Evolutionary conservation across 1,140 invertebrate genomes (phyloP).

Genomic region (Drosophila melanogaster): DNA sequence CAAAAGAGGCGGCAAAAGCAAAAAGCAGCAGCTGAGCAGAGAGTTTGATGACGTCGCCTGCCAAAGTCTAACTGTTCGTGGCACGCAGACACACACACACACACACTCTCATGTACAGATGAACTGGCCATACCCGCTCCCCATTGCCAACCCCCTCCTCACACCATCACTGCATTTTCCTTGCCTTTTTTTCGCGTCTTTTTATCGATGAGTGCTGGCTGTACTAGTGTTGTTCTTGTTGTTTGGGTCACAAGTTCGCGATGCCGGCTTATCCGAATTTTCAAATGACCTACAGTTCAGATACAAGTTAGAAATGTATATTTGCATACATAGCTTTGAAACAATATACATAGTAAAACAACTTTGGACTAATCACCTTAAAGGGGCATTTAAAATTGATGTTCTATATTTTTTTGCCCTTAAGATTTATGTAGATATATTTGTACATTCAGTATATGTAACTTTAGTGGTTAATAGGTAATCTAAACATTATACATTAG

Average conservation of each 20-base stretch:
- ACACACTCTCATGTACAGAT: not conserved
- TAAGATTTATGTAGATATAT: too few relatives aligned
- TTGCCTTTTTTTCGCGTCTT: constrained; percentile 61
- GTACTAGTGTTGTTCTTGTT: constrained; percentile 41
- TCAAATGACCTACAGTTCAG: constrained; percentile 26
- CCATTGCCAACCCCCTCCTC: not conserved
- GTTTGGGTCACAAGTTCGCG: constrained; percentile 72
- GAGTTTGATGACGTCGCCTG: constrained; percentile 68
- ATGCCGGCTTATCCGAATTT: constrained; percentile 33
- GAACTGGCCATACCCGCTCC: constrained; percentile 2
- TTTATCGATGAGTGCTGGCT: constrained; percentile 58
- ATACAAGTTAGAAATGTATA: not conserved
- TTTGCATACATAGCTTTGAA: too few relatives aligned
- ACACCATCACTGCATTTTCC: constrained; percentile 32
- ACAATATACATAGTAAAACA: too few relatives aligned
- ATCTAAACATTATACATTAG: not conserved
- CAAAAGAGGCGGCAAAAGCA: constrained; percentile 25
- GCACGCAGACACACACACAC: constrained; percentile 30
- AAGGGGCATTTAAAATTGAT: too few relatives aligned
- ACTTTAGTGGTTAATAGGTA: too few relatives aligned
- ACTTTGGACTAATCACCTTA: too few relatives aligned
- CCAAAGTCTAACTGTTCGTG: constrained; percentile 60
- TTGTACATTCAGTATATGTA: too few relatives aligned
- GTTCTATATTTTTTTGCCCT: too few relatives aligned
- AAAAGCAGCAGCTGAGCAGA: constrained; percentile 46